Conservation (phyloP, 1,140 invertebrate genomes). For the Lanistes nyassanus region DNA sequence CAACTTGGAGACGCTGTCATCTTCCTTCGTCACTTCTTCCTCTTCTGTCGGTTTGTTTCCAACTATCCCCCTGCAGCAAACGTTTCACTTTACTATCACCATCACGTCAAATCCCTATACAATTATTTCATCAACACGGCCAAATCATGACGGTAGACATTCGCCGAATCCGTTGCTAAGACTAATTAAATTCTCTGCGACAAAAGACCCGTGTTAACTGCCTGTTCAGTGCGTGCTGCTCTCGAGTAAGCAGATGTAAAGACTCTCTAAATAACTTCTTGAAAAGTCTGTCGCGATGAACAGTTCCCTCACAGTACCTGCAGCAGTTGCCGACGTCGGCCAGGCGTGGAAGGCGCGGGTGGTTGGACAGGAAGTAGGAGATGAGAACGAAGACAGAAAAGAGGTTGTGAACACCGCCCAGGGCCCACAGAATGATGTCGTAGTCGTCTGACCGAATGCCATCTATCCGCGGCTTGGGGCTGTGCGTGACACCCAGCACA, state of each 20-base stretch:
- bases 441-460: constrained; percentile 45
- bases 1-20: constrained; percentile 58
- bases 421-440: constrained; percentile 51
- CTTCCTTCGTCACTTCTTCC: constrained; percentile 42
- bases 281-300: no score
- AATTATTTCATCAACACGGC: no score
- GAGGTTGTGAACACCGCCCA: constrained; percentile 62
- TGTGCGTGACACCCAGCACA: no score
- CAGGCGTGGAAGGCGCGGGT: constrained; percentile 57
- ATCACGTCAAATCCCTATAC: no score
- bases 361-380: constrained; percentile 66
- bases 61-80: constrained; percentile 41
- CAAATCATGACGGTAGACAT: no score
- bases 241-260: no score
- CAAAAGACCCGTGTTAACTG: no score
- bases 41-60: constrained; percentile 38
- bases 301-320: constrained; percentile 36
- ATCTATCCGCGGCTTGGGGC: constrained; percentile 48
- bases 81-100: background rate
- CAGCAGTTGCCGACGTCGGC: constrained; percentile 49
- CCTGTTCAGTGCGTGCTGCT: no score
- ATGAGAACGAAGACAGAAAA: constrained; percentile 63
- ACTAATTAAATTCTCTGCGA: no score
- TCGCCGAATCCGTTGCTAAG: no score
- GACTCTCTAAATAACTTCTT: no score